A percentile compares a stretch with the other conserved stretches of the same genome.
phyloP scores from a whole-genome alignment of 2,797 vertebrate species.

The Trichosurus vulpecula region DNA sequence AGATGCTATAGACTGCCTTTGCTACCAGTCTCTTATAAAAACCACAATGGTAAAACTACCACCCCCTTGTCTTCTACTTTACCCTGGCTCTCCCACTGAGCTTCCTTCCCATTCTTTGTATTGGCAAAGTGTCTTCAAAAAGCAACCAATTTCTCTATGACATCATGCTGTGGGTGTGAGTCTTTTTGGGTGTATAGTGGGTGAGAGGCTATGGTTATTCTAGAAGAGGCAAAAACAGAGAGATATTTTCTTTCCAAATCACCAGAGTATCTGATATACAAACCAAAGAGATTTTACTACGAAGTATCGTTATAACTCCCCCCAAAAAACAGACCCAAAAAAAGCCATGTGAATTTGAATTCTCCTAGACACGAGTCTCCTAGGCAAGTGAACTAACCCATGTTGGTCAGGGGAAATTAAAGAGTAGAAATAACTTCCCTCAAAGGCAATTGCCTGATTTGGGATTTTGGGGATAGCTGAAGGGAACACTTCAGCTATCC shows the following conservation, averaged over 20 bases:
- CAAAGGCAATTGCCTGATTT: not conserved
- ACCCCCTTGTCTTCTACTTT: not conserved
- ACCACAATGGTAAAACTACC: not conserved
- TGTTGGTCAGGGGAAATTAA: not conserved
- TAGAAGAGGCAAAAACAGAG: not conserved
- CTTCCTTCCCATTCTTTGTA: not conserved
- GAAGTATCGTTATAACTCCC: not conserved
- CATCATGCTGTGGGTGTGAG: not conserved
- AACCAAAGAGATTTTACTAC: not conserved
- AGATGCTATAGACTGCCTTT: not conserved
- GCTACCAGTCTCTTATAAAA: not conserved
- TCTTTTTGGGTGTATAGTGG: not conserved
- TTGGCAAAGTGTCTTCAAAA: not conserved
- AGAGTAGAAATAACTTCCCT: not conserved
- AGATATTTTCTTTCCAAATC: not conserved
- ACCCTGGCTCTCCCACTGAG: not conserved
- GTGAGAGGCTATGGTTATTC: not conserved
- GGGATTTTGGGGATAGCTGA: too few species aligned
- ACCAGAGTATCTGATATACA: not conserved
- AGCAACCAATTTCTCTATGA: not conserved
- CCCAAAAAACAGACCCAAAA: not conserved
- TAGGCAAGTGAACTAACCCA: not conserved
- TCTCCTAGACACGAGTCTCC: not conserved
- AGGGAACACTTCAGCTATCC: not conserved
- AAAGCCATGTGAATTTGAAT: not conserved